Base-by-base conservation (phyloP, 2,888 invertebrate species). In the Thumatha senex region DNA sequence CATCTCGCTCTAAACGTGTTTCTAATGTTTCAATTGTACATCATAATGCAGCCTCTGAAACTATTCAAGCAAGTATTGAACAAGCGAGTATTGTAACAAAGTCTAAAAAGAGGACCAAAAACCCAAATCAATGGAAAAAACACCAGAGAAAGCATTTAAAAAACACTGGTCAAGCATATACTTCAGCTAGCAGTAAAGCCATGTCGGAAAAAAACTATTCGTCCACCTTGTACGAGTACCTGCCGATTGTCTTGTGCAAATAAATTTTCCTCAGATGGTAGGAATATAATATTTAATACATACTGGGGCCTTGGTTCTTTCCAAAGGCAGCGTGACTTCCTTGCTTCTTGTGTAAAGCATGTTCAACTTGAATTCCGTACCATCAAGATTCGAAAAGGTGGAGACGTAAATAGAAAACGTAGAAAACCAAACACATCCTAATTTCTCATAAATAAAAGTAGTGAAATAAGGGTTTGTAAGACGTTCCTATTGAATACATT, bases 311-410 rank as follows among this genome's bases (percentile, higher is more conserved):
- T 51, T 45, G 29, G 31, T 40, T 50, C 48, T 40, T 39, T 46
- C 40, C 48, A 52, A 63, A 63, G 60, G 13, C 62, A 62, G 35
- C 54, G 40, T 51, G 57, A 59, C 33, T 60, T 60, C 52, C 57
- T 59, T 48, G 58, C 58, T 15, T 61, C 61, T 40, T 61, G 61
- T 54, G 38, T 61, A 35, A 61, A 54, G 54, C 43, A 30, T 51
- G 40, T 44, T 40, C 42, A 46, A 15, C 60, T 60, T 55, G 40
- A 53, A 60, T 49, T 46, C 48, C 57, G 57, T 55, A 48, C 47
- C 53, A 48, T 62, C 34, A 62, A 48, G 44, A 49, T 54, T 45
- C 29, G 51, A 48, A 50, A 14, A 47, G 54, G 56, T 51, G 54
- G 34, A 45, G 50, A 54, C 47, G 40, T 48, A 7, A 45, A 35